These are phyloP conservation scores for Thermophis baileyi DNA, from an alignment of 2,113 vertebrate species.

Conservation along the genomic window DNA sequence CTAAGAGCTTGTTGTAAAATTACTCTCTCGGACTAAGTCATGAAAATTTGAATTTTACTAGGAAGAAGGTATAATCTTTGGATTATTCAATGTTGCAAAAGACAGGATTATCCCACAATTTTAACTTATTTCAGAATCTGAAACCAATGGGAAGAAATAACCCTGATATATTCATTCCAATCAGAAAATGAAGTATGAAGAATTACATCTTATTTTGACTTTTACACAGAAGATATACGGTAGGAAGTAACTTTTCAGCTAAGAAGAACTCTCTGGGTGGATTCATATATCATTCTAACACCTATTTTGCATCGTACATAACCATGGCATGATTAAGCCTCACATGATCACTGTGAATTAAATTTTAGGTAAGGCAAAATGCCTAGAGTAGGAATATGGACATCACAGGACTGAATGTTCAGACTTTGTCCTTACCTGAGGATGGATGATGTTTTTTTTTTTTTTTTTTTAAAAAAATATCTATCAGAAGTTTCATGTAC, in stretches of 20 bases:
- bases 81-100: not conserved
- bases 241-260: not conserved
- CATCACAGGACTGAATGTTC: not conserved
- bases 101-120: not conserved
- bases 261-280: not conserved
- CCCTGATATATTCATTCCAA: not conserved
- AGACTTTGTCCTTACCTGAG: not conserved
- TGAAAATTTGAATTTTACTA: not conserved
- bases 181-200: rapidly evolving
- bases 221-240: conserved; percentile 10
- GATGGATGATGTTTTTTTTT: conserved; percentile 23
- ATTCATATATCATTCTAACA: not conserved
- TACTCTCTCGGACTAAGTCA: conserved; percentile 13
- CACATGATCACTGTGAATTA: not conserved
- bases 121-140: not conserved
- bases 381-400: not conserved
- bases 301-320: not conserved
- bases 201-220: conserved; percentile 16
- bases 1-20: not conserved
- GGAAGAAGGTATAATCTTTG: not conserved
- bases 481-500: not conserved
- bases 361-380: not conserved
- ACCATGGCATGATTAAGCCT: not conserved
- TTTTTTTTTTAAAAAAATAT: not conserved
- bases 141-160: conserved; percentile 28